Evolutionary conservation across 2,113 vertebrate genomes (phyloP), one percentile per base, ranked within the genome.

Genomic region (Corydoras maculifer): DNA sequence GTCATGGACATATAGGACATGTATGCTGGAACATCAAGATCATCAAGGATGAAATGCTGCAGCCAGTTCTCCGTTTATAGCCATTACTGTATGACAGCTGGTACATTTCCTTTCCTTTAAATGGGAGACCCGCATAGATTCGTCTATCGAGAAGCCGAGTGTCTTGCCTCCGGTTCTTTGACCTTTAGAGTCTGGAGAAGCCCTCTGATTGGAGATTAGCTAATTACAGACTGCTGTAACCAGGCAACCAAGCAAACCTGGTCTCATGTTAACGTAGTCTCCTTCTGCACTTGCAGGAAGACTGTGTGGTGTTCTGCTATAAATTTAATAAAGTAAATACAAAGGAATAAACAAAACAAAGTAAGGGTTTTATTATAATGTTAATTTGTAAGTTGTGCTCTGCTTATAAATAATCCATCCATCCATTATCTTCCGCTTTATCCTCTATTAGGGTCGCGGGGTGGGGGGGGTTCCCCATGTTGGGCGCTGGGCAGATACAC

Each of bases 221-320:
- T 55, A 30, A 53, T 62, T 48, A 51, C 61, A 55, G 51, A 67
- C 72, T 67, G 76, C 62, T 78, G 72, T 64, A 59, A 53, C 55
- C 49, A 29, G 58, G 11, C 3, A 25, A 9, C 3, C 29, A 58
- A 18, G 25, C 2, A 18, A 13, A 29, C 25, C 8, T n/a, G 30
- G 31, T 32, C 30, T n/a, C 5, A 5, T 2, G 62, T 30, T 35
- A 61, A 65, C 8, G 1, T 51, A 51, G 11, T 51, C 18, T 25
- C 18, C 1, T 25, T 1, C 13, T 3, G 9, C 3, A 8, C 51
- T 53, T 53, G 5, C 3, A 53, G 51, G 51, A 53, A 53, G 51
- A 35, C 32, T 3, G 3, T 35, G 32, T 35, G 32, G 7, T 35
- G 32, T 35, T 35, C 32, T 35, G 32, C 32, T 35, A 4, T 35